Evolutionary conservation across 1,140 invertebrate species (phyloP), one percentile per base, ranked within the genome.

Genomic region (Saccostrea glomerata): DNA sequence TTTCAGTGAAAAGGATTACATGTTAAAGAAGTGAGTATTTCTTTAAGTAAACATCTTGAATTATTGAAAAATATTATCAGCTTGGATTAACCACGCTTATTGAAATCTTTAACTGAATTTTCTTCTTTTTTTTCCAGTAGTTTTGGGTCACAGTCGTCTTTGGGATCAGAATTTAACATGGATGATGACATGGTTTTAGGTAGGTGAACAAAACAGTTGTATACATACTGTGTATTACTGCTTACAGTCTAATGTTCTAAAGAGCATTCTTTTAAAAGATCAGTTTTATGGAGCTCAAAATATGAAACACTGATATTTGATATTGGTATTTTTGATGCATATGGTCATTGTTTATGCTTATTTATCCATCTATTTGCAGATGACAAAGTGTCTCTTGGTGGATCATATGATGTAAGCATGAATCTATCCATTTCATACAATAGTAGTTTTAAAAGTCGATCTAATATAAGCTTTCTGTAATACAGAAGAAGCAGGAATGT

Each of bases 161-260:
- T 77, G 25, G 70, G 70, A 77, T 77, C 70, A 77, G 70, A 77
- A 77, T 30, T 77, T 12, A 36, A 77, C 70, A 77, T 77, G 70
- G 70, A 36, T 30, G 70, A 77, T 77, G 70, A 77, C 25, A 5
- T 77, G 11, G 13, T 77, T 36, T 15, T 13, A 77, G 23, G 70
- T 30, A 77, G 36, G 25, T 77, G 23, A 30, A 13, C 70, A 25
- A 9, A 30, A 77, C 70, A 36, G 17, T 15, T 11, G 13, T 30
- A 36, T 9, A 66, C 3, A 13, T 13, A 60, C 13, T 6, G 58
- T 60, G 13, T 15, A 60, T 15, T 11, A 2, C 58, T 60, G 3
- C 13, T 60, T 15, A 12, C 58, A 20, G 13, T 60, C 3, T 60
- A 20, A 60, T 20, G 58, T 11, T 58, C 56, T 20, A 12, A 15